Evolutionary conservation across 2,113 vertebrate species (phyloP).

Genomic region (Nipponia nippon): DNA sequence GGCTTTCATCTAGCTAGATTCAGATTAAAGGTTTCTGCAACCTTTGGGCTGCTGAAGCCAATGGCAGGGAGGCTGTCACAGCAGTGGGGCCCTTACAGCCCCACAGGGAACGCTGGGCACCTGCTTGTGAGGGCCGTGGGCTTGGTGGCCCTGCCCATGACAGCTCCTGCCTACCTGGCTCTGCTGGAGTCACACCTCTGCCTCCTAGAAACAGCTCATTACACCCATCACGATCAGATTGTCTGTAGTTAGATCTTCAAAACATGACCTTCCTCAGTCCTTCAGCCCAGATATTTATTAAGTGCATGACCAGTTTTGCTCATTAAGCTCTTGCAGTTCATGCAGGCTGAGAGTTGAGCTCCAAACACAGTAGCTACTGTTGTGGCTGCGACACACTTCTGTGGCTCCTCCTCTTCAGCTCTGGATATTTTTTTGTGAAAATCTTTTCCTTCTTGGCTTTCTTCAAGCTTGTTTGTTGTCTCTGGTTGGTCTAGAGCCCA

Average conservation of each 20-base stretch:
- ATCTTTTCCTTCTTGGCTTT: background rate
- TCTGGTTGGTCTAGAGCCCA: background rate
- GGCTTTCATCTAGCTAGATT: background rate
- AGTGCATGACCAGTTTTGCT: background rate
- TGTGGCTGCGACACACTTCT: background rate
- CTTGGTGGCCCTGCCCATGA: background rate
- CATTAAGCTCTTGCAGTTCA: background rate
- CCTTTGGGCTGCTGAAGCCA: background rate
- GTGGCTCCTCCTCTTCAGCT: background rate
- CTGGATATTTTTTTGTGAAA: background rate
- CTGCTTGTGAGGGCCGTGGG: background rate
- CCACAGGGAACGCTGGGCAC: background rate
- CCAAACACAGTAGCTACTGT: background rate
- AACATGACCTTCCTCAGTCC: background rate
- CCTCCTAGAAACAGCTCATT: background rate
- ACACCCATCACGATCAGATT: accelerated
- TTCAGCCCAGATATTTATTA: background rate
- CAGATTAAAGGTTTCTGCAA: conserved; percentile 26
- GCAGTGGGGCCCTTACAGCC: background rate
- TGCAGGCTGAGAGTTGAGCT: background rate
- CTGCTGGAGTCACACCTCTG: background rate
- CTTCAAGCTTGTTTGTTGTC: background rate
- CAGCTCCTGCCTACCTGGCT: background rate
- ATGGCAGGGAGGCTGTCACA: background rate
- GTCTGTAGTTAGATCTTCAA: background rate